Percentiles rank a stretch among this genome's conserved stretches.
phyloP scores from a whole-genome alignment of 2,797 vertebrate genomes.

The Rhinogobio ventralis region DNA sequence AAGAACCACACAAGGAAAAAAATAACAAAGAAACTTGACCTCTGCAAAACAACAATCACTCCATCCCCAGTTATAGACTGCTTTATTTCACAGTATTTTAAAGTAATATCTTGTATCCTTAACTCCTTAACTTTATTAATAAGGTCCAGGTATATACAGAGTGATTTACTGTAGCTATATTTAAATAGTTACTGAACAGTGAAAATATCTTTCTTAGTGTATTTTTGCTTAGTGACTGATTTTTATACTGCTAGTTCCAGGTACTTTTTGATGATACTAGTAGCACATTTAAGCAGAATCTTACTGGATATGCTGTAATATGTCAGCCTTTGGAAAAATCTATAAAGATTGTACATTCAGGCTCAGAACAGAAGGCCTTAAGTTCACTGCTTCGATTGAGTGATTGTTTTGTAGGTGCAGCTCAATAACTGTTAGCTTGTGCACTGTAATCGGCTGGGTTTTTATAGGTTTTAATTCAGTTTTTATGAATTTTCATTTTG shows the following conservation, averaged over 20 bases:
- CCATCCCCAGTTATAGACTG: not conserved
- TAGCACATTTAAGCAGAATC: not conserved
- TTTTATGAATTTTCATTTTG: not conserved
- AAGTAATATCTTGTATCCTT: slow-evolving; percentile 3
- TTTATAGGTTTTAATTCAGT: not conserved
- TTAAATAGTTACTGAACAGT: not conserved
- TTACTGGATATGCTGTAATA: not conserved
- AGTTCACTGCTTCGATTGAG: not conserved
- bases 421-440: slow-evolving; percentile 4
- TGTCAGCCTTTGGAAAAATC: not conserved
- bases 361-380: not conserved
- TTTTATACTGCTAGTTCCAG: not conserved
- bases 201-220: not conserved
- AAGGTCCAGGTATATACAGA: not conserved
- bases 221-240: not conserved
- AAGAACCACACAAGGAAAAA: slow-evolving; percentile 26
- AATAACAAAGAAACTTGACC: slow-evolving; percentile 37
- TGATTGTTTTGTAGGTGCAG: not conserved
- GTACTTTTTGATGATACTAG: not conserved
- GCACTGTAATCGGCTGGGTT: not conserved
- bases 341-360: not conserved
- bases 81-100: slow-evolving; percentile 27
- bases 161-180: not conserved
- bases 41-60: slow-evolving; percentile 15
- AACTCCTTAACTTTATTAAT: not conserved